Conservation (phyloP, 2,888 invertebrate species). For the Eupithecia pulchellata region DNA sequence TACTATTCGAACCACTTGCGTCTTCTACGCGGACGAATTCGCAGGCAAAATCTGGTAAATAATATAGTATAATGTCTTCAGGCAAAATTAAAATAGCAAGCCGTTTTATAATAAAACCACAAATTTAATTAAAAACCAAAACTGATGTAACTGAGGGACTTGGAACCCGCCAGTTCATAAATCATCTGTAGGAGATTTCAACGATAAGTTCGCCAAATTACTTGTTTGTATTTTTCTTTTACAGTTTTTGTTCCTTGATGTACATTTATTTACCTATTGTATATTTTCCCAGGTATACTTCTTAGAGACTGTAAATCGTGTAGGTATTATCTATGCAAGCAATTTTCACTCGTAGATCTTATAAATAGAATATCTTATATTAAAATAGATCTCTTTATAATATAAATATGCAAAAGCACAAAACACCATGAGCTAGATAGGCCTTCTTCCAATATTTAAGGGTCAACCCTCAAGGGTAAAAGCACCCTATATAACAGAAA, state of each 20-base stretch:
- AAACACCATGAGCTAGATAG: conserved; percentile 5
- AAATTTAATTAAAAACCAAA: no score
- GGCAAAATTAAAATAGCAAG: no score
- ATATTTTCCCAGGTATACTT: background rate
- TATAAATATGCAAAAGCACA: background rate
- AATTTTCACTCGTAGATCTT: background rate
- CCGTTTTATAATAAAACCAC: no score
- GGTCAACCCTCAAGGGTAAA: conserved; percentile 21
- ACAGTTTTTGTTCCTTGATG: background rate
- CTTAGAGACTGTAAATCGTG: background rate
- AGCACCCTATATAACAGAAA: conserved; percentile 15
- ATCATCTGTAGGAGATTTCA: background rate
- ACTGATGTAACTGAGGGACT: no score
- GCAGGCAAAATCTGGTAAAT: no score
- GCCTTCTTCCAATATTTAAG: conserved; percentile 20
- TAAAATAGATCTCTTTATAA: no score
- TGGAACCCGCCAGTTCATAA: background rate
- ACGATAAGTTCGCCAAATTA: background rate
- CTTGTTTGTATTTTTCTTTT: background rate
- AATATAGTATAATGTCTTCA: no score
- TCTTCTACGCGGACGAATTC: no score
- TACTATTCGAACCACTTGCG: no score
- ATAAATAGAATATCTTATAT: no score
- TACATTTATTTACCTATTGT: background rate
- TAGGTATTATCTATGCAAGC: background rate